A percentile compares a stretch with the other conserved stretches of the same genome.
Evolutionary conservation across 2,888 invertebrate species (phyloP).

Genomic region (Ypsolopha scabrella): DNA sequence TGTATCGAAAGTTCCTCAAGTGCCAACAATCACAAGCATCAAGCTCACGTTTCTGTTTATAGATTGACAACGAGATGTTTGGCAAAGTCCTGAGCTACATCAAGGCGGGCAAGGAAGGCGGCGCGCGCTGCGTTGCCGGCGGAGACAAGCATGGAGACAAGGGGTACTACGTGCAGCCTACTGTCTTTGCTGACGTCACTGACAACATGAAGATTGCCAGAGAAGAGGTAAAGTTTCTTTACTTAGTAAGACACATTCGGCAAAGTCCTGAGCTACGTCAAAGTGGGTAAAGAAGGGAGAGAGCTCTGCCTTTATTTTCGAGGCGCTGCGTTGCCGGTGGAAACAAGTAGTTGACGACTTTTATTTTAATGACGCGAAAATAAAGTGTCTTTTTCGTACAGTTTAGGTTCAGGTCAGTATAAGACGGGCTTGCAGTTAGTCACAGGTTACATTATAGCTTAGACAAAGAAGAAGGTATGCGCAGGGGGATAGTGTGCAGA

Average conservation of each 20-base stretch:
- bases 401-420: too few relatives aligned
- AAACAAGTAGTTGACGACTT: slow-evolving; percentile 40
- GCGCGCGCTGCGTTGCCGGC: slow-evolving; percentile 83
- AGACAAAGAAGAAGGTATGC: too few relatives aligned
- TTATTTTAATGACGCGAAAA: too few relatives aligned
- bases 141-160: slow-evolving; percentile 76
- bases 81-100: slow-evolving; percentile 82
- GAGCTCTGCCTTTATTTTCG: slow-evolving; percentile 43
- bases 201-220: slow-evolving; percentile 84
- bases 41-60: slow-evolving; percentile 9
- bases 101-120: slow-evolving; percentile 80
- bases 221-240: slow-evolving; percentile 71
- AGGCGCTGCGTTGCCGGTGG: slow-evolving; percentile 81
- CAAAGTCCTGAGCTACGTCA: slow-evolving; percentile 81
- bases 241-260: slow-evolving; percentile 70
- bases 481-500: too few relatives aligned
- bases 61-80: slow-evolving; percentile 82
- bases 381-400: too few relatives aligned
- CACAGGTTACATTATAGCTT: too few relatives aligned
- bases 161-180: slow-evolving; percentile 85
- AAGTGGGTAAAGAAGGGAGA: slow-evolving; percentile 82
- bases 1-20: too few relatives aligned
- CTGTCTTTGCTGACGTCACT: slow-evolving; percentile 81
- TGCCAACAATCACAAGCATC: too few relatives aligned
- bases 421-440: too few relatives aligned